Conservation (phyloP, 2,113 vertebrate species). For the Cryptoleucopteryx plumbea region DNA sequence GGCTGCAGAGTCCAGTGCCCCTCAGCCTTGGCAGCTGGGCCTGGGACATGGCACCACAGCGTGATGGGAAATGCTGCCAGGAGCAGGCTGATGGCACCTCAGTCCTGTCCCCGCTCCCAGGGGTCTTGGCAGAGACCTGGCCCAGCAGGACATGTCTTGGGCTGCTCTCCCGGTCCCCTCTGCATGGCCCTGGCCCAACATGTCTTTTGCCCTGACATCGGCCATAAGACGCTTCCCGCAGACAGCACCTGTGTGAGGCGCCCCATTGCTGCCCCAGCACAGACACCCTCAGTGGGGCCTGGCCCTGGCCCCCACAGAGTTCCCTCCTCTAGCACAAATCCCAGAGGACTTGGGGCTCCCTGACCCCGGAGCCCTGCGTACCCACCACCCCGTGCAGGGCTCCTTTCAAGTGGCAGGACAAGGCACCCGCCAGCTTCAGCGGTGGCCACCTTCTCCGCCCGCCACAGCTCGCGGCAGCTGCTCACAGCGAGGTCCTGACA, state of each 20-base stretch:
- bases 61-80: accelerated
- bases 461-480: not conserved
- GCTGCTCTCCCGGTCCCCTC: not conserved
- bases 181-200: not conserved
- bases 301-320: too few species aligned
- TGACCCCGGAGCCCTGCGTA: not conserved
- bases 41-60: not conserved
- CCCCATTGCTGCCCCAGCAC: accelerated
- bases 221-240: accelerated
- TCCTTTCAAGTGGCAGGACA: not conserved
- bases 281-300: not conserved
- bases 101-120: not conserved
- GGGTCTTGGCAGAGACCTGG: not conserved
- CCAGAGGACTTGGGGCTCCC: accelerated
- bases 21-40: not conserved
- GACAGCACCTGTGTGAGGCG: not conserved
- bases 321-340: not conserved
- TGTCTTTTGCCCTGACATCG: not conserved
- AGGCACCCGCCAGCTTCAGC: accelerated
- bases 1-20: not conserved
- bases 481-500: not conserved
- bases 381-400: accelerated
- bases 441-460: not conserved
- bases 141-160: accelerated
- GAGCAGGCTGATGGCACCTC: not conserved